These are phyloP conservation scores for Spinibarbus caldwelli DNA, from an alignment of 2,797 vertebrate genomes.

Conservation along the genomic window DNA sequence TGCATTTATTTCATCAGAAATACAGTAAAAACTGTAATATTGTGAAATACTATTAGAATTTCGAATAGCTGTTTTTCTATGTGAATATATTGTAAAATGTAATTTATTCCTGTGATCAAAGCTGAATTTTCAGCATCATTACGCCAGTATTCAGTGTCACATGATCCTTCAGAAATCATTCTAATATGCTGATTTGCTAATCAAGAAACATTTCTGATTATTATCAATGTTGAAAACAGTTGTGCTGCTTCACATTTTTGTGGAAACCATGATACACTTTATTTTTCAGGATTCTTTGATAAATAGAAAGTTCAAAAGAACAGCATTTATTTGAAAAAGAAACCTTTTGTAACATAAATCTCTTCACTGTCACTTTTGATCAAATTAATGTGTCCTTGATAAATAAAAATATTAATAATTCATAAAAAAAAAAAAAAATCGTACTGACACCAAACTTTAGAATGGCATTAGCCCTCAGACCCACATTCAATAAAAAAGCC, in stretches of 20 bases:
- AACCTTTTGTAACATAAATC: too few species aligned
- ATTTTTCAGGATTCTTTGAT: not conserved
- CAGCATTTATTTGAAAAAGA: not conserved
- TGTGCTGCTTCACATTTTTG: too few species aligned
- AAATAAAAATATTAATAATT: too few species aligned
- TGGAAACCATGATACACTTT: accelerated
- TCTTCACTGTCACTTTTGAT: not conserved
- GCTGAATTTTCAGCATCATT: not conserved
- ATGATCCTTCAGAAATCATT: too few species aligned
- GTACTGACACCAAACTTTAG: not conserved
- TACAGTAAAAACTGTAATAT: not conserved
- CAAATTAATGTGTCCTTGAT: too few species aligned
- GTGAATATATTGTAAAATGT: not conserved
- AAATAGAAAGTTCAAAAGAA: not conserved
- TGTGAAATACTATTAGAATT: too few species aligned
- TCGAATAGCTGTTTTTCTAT: too few species aligned
- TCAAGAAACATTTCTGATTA: not conserved
- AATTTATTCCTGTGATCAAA: not conserved
- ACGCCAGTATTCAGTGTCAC: not conserved
- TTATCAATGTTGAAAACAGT: too few species aligned
- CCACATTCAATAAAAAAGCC: not conserved
- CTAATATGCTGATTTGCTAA: too few species aligned
- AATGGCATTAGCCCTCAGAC: not conserved
- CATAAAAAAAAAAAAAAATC: too few species aligned
- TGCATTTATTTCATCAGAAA: not conserved